Evolutionary conservation across 2,888 invertebrate genomes (phyloP), one percentile per base, ranked within the genome.

Genomic region (Sarcophaga rosellei): DNA sequence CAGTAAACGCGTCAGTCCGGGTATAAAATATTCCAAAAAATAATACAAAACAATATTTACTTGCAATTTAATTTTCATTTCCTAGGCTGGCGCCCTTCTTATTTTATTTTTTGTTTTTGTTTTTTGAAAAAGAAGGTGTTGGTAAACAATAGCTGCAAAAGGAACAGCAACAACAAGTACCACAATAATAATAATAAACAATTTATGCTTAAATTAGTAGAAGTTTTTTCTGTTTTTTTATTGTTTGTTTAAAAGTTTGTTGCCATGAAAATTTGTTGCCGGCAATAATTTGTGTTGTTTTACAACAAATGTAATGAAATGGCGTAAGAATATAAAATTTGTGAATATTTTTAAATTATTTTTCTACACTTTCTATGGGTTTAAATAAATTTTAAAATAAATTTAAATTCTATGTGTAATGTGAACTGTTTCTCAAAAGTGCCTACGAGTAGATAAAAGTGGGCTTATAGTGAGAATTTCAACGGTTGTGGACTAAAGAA

Each of bases 111-210:
- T 53, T 15, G 15, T 15, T 47, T 15, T 15, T 17, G 4, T 25
- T 57, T 17, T 25, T 59, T 11, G 1, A 17, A 21, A 6, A 25
- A 53, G 47, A 53, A 69, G 69, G 23, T 70, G 53, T 70, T 25
- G 57, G 25, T n/a, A 70, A 70, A 70, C 57, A 70, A 70, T 25
- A 8, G 11, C 20, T 3, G 66, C 66, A 70, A 35, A 11, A 65
- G 72, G 1, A 57, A 17, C 12, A 21, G 53, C 69, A 53, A 69
- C 72, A 80, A 80, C 66, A 80, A 73, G 73, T 66, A 53, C 53
- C 63, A 63, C 63, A 53, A 53, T 53, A 15, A 57, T 47, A 47
- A 57, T 11, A 57, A 70, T 35, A 72, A 72, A 79, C 63, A 77
- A 63, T 69, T 78, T 47, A 78, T 47, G 35, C 45, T 78, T 21